Evolutionary conservation across 2,888 invertebrate species (phyloP), one percentile per base, ranked within the genome.

Genomic region (Dione vanillae): DNA sequence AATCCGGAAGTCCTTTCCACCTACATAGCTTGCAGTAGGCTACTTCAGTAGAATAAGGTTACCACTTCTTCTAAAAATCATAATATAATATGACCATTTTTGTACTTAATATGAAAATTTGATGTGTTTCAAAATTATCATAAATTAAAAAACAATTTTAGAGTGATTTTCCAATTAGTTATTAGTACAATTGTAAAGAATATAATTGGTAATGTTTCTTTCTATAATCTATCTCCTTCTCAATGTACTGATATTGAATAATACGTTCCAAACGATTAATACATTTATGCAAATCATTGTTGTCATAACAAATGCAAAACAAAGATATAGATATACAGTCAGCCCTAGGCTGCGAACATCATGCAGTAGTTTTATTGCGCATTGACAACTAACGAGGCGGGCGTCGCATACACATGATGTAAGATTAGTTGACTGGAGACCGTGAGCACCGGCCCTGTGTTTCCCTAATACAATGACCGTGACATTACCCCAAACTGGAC

Each of bases 331-430:
- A 47, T 6, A 19, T n/a, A 64, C 52, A 47, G 67, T 5, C 67
- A 67, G 20, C 69, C 67, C 71, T 64, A 51, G 40, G 49, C 16
- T 71, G 12, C 49, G 12, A 54, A 14, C 37, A 37, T 65, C 51
- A 56, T 65, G 67, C 65, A 61, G 61, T 56, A 56, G 70, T 49
- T 78, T 78, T 86, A 91, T 89, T 87, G 86, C 91, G 87, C 86
- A 88, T 87, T 86, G 87, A 85, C 81, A 82, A 78, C 78, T 75
- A 65, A 54, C 77, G 74, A 82, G 73, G 83, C 85, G 77, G 77
- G 77, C 78, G 75, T 75, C 75, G 91, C 85, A 91, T 90, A 91
- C 89, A 89, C 89, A 90, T 83, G 87, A 87, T 85, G 76, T 43
- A 85, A 82, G 84, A 90, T 90, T 78, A 74, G 76, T 67, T 70